Evolutionary conservation across 2,113 vertebrate genomes (phyloP).

Genomic region (Okapia johnstoni): DNA sequence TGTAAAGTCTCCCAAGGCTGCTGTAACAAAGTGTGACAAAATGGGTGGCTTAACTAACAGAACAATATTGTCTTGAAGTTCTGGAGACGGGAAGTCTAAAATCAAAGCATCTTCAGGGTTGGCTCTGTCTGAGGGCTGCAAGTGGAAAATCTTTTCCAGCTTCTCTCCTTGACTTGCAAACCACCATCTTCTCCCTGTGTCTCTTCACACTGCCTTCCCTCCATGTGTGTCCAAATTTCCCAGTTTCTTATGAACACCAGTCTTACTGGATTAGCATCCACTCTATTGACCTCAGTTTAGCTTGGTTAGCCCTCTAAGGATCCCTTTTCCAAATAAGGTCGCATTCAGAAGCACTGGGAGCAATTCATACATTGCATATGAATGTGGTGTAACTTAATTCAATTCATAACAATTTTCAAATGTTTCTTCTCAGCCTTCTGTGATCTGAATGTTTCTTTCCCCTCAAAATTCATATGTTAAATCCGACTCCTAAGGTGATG

Average conservation of each 20-base stretch:
- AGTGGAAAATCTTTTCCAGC: background rate
- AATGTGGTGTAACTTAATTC: background rate
- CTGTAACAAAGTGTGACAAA: background rate
- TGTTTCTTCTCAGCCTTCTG: background rate
- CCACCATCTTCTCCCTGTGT: background rate
- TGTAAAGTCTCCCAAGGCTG: background rate
- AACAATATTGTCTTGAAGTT: background rate
- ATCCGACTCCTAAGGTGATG: background rate
- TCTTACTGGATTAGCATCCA: background rate
- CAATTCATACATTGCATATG: too few relatives aligned
- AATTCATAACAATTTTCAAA: background rate
- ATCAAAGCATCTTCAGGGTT: background rate
- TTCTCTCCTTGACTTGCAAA: background rate
- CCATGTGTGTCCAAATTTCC: background rate
- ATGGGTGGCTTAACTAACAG: background rate
- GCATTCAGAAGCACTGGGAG: background rate
- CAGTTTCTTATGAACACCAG: too few relatives aligned
- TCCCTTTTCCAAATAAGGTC: background rate
- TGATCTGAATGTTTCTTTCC: background rate
- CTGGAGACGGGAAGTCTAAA: background rate
- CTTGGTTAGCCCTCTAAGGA: background rate
- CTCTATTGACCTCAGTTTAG: background rate
- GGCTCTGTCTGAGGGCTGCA: fast-evolving
- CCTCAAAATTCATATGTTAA: background rate
- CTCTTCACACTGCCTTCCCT: background rate